Conservation (phyloP, 1,140 invertebrate species). For the Hormaphis cornu region DNA sequence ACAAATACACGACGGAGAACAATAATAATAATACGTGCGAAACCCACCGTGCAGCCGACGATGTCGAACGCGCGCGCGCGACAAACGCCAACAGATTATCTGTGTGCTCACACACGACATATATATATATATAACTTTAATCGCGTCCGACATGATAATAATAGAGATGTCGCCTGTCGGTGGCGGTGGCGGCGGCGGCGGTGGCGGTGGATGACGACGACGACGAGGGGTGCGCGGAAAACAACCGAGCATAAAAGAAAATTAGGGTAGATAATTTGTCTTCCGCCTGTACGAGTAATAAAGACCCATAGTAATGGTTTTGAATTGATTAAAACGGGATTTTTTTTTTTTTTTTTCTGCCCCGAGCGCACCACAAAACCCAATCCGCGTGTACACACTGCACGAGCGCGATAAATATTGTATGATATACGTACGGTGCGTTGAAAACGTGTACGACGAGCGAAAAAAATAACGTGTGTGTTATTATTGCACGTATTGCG, state of each 20-base stretch:
- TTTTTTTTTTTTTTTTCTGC: slow-evolving; percentile 3
- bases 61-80: neutral
- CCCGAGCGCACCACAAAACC: slow-evolving; percentile 18
- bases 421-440: neutral
- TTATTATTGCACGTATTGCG: neutral
- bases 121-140: slow-evolving; percentile 13
- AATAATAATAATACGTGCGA: neutral
- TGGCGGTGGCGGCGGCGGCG: slow-evolving; percentile 5
- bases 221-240: slow-evolving; percentile 19
- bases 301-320: slow-evolving; percentile 29
- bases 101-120: neutral
- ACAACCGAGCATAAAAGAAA: slow-evolving; percentile 28
- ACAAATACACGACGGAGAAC: neutral
- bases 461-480: neutral
- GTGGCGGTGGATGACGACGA: neutral
- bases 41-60: slow-evolving; percentile 3
- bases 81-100: slow-evolving; percentile 27
- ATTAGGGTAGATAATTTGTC: slow-evolving; percentile 33
- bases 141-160: slow-evolving; percentile 31
- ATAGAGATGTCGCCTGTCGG: slow-evolving; percentile 24
- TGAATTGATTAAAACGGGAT: slow-evolving; percentile 29
- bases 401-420: neutral
- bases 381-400: neutral
- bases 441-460: no score
- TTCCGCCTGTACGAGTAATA: slow-evolving; percentile 32